Conservation (phyloP, 2,113 vertebrate species). For the Podocnemis expansa region DNA sequence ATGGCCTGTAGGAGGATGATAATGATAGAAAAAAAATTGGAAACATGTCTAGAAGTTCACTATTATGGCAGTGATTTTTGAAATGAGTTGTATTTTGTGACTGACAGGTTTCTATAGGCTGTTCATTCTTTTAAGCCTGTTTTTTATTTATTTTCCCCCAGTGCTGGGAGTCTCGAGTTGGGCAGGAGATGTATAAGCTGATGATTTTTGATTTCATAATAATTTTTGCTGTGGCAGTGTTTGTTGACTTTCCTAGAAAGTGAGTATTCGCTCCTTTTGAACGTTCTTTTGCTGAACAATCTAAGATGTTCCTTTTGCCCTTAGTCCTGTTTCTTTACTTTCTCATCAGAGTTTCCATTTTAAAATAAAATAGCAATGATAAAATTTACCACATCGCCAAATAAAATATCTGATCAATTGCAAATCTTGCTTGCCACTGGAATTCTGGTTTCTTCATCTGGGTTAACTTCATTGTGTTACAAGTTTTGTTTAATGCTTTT, state of each 20-base stretch:
- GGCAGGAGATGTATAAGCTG: constrained; percentile 98
- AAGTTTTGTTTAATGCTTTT: not conserved
- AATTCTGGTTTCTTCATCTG: not conserved
- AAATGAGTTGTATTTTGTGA: not conserved
- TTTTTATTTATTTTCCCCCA: constrained; percentile 76
- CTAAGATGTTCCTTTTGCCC: not conserved
- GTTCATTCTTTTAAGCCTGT: constrained; percentile 3
- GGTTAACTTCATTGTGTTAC: not conserved
- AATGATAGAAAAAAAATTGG: not conserved
- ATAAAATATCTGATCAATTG: not conserved
- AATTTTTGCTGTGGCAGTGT: constrained; percentile 84
- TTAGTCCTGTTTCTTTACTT: not conserved
- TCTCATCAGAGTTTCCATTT: not conserved
- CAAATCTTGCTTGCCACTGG: not conserved
- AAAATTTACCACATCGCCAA: not conserved
- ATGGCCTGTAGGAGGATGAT: not conserved
- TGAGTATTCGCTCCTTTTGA: constrained; percentile 72
- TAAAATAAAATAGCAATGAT: not conserved
- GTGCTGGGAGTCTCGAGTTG: constrained; percentile 97
- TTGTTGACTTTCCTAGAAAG: constrained; percentile 94
- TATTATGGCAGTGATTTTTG: not conserved
- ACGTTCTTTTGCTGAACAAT: not conserved
- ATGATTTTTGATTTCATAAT: constrained; percentile 96
- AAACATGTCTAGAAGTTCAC: not conserved
- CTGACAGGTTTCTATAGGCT: not conserved